Evolutionary conservation across 2,888 invertebrate species (phyloP).

Genomic region (Spodoptera picta): DNA sequence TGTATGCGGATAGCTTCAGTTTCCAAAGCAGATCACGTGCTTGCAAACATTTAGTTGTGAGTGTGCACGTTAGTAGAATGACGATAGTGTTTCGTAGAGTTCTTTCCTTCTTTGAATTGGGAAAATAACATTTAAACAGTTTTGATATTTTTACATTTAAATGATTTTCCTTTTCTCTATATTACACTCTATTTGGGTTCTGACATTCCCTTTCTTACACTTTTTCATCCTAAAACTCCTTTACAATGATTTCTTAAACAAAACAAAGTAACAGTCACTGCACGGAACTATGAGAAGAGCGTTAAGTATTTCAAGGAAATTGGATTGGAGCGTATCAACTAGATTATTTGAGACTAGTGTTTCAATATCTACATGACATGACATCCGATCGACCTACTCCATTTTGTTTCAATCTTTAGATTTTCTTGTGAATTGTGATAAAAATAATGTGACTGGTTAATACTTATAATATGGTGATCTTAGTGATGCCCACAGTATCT

Average conservation of each 20-base stretch:
- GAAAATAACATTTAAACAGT: neutral
- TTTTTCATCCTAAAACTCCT: too few relatives aligned
- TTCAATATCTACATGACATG: slow-evolving; percentile 27
- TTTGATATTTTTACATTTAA: neutral
- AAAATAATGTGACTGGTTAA: neutral
- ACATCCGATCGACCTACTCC: slow-evolving; percentile 31
- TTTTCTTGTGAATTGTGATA: slow-evolving; percentile 25
- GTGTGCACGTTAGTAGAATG: slow-evolving; percentile 7
- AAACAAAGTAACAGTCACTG: too few relatives aligned
- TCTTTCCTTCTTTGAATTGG: slow-evolving; percentile 3
- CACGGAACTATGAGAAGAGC: too few relatives aligned
- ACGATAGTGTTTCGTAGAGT: slow-evolving; percentile 16
- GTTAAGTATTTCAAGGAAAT: neutral
- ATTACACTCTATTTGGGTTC: too few relatives aligned
- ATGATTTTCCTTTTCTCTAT: too few relatives aligned
- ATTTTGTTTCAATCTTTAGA: slow-evolving; percentile 27
- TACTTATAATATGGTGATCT: too few relatives aligned
- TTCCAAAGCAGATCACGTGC: slow-evolving; percentile 31
- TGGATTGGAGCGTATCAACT: slow-evolving; percentile 18
- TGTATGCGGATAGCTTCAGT: slow-evolving; percentile 17
- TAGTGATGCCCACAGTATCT: neutral
- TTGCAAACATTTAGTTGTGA: slow-evolving; percentile 6
- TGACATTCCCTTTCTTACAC: too few relatives aligned
- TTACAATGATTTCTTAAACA: neutral
- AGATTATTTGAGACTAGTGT: slow-evolving; percentile 22